These are phyloP conservation scores for Mamestra brassicae DNA, from an alignment of 2,888 invertebrate species.

Conservation along the genomic window DNA sequence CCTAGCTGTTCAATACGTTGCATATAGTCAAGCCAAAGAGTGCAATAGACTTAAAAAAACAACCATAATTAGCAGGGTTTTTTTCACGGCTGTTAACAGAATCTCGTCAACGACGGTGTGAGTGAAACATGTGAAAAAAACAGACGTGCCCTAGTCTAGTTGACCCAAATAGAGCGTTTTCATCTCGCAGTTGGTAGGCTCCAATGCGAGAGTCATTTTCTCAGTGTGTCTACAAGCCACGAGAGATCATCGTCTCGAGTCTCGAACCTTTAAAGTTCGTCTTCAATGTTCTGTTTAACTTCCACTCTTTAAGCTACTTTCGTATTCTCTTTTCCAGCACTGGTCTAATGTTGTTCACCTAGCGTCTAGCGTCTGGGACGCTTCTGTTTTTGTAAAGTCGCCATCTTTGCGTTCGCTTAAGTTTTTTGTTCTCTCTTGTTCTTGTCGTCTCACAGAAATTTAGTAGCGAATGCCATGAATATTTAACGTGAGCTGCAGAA, in stretches of 20 bases:
- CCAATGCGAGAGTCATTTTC: slow-evolving; percentile 68
- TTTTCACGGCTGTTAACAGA: slow-evolving; percentile 61
- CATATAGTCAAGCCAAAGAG: background rate
- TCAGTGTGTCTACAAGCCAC: slow-evolving; percentile 63
- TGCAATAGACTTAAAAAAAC: slow-evolving; percentile 53
- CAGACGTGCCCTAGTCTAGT: slow-evolving; percentile 70
- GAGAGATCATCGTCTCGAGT: slow-evolving; percentile 59
- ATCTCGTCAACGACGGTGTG: slow-evolving; percentile 59
- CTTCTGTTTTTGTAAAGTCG: slow-evolving; percentile 32
- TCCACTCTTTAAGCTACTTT: slow-evolving; percentile 27
- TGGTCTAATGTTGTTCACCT: slow-evolving; percentile 48
- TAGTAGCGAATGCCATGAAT: slow-evolving; percentile 46
- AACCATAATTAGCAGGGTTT: slow-evolving; percentile 68
- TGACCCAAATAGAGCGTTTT: slow-evolving; percentile 80
- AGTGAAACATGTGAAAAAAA: slow-evolving; percentile 68
- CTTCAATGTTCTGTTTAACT: slow-evolving; percentile 30
- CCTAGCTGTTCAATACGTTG: background rate
- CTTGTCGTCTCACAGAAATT: slow-evolving; percentile 39
- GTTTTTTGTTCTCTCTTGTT: slow-evolving; percentile 42
- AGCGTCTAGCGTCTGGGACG: slow-evolving; percentile 46
- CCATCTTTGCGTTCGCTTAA: slow-evolving; percentile 37
- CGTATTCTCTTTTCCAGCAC: slow-evolving; percentile 35
- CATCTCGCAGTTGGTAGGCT: slow-evolving; percentile 69
- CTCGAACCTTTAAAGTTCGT: slow-evolving; percentile 42
- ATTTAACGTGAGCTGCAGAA: slow-evolving; percentile 41